These are phyloP conservation scores for Loxodonta africana DNA, from an alignment of 2,113 vertebrate species.

Conservation along the genomic window DNA sequence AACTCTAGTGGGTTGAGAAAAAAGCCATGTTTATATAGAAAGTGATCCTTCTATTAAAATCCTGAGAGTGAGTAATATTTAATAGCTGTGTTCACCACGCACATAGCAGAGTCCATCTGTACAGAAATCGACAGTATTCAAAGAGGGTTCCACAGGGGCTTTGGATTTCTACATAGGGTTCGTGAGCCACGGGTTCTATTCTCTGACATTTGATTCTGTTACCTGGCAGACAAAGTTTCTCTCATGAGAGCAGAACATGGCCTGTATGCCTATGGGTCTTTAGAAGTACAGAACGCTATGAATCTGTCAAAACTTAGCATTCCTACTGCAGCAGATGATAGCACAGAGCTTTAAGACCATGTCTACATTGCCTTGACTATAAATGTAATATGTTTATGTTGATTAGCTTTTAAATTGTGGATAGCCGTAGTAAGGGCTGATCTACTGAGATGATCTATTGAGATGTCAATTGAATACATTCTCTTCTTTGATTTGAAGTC, in stretches of 20 bases:
- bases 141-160: constrained; percentile 56
- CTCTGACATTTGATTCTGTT: constrained; percentile 47
- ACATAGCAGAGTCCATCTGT: constrained; percentile 79
- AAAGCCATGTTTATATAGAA: constrained; percentile 81
- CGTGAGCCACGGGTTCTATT: constrained; percentile 35
- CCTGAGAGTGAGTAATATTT: constrained; percentile 81
- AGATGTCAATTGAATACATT: constrained; percentile 36
- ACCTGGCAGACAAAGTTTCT: constrained; percentile 42
- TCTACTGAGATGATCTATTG: constrained; percentile 34
- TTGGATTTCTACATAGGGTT: constrained; percentile 13
- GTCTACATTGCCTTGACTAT: constrained; percentile 42
- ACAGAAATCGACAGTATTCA: constrained; percentile 62
- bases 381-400: constrained; percentile 49
- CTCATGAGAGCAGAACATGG: background rate
- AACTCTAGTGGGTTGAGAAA: constrained; percentile 76
- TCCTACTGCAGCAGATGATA: background rate
- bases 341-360: constrained; percentile 53
- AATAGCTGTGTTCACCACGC: constrained; percentile 79
- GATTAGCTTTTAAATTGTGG: constrained; percentile 38
- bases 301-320: constrained; percentile 46
- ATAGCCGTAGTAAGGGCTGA: background rate
- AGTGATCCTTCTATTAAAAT: constrained; percentile 84
- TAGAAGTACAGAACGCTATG: background rate
- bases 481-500: constrained; percentile 59
- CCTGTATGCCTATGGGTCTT: background rate